Conservation (phyloP, 2,888 invertebrate species). For the Synanthedon vespiformis region DNA sequence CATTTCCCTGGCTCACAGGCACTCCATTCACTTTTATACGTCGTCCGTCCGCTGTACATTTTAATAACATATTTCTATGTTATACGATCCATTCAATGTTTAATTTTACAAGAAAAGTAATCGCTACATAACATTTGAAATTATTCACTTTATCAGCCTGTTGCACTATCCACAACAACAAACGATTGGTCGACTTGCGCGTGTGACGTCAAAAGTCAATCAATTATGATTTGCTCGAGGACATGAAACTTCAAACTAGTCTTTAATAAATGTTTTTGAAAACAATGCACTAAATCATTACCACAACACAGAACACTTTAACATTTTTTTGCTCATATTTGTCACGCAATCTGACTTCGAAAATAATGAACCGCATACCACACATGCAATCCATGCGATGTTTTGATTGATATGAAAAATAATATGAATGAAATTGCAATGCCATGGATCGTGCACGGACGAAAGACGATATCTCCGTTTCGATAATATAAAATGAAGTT, state of each 20-base stretch:
- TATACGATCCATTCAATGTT: conserved; percentile 36
- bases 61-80: conserved; percentile 61
- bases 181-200: conserved; percentile 41
- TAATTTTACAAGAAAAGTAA: conserved; percentile 21
- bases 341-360: too few relatives aligned
- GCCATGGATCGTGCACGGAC: too few relatives aligned
- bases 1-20: conserved; percentile 49
- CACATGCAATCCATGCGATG: not conserved
- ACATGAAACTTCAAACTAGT: conserved; percentile 3
- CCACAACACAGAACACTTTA: conserved; percentile 23
- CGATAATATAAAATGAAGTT: not conserved
- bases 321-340: conserved; percentile 1
- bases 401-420: not conserved
- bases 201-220: conserved; percentile 63
- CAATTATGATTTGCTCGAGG: conserved; percentile 48
- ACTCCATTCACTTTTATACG: conserved; percentile 63
- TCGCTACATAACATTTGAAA: conserved; percentile 18
- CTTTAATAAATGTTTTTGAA: conserved; percentile 5
- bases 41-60: conserved; percentile 65
- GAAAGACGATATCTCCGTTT: too few relatives aligned
- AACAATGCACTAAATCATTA: conserved; percentile 16
- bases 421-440: too few relatives aligned
- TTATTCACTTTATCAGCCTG: conserved; percentile 11
- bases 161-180: conserved; percentile 28
- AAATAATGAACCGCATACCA: too few relatives aligned